Percentiles rank a stretch among this genome's conserved stretches.
Evolutionary conservation across 1,140 invertebrate species (phyloP).

Genomic region (Drosophila sulfurigaster): DNA sequence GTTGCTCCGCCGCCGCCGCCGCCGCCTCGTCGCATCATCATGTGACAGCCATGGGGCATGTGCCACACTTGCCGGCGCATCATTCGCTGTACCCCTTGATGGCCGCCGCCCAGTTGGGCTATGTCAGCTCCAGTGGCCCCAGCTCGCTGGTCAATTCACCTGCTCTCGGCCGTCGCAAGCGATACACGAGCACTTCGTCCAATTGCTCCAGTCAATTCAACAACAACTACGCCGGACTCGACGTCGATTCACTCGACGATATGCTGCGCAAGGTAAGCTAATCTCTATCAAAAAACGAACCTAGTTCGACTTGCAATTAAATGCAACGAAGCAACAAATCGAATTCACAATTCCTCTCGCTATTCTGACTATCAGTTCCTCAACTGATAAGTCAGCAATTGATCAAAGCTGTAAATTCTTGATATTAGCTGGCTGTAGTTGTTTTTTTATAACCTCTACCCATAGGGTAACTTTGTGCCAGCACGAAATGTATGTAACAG

Average conservation of each 20-base stretch:
- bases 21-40: slow-evolving; percentile 50
- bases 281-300: too few species aligned
- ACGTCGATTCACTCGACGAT: slow-evolving; percentile 92
- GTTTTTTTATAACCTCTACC: too few species aligned
- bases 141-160: slow-evolving; percentile 82
- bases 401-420: too few species aligned
- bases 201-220: slow-evolving; percentile 86
- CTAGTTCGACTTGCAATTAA: too few species aligned
- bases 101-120: slow-evolving; percentile 64
- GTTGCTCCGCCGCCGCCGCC: slow-evolving; percentile 53
- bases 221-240: slow-evolving; percentile 90
- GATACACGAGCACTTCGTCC: slow-evolving; percentile 82
- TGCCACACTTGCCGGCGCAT: slow-evolving; percentile 55
- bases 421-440: too few species aligned
- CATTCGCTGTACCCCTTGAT: slow-evolving; percentile 74
- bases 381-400: too few species aligned
- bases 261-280: slow-evolving; percentile 91
- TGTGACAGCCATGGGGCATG: slow-evolving; percentile 37
- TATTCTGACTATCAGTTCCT: too few species aligned
- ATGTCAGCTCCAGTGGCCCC: slow-evolving; percentile 72
- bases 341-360: too few species aligned
- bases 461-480: too few species aligned
- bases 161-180: slow-evolving; percentile 76
- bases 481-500: too few species aligned
- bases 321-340: too few species aligned